Percentiles rank a stretch among this genome's conserved stretches.
These are phyloP conservation scores for Yasuhikotakia modesta DNA, from an alignment of 2,797 vertebrate species.

Conservation along the genomic window DNA sequence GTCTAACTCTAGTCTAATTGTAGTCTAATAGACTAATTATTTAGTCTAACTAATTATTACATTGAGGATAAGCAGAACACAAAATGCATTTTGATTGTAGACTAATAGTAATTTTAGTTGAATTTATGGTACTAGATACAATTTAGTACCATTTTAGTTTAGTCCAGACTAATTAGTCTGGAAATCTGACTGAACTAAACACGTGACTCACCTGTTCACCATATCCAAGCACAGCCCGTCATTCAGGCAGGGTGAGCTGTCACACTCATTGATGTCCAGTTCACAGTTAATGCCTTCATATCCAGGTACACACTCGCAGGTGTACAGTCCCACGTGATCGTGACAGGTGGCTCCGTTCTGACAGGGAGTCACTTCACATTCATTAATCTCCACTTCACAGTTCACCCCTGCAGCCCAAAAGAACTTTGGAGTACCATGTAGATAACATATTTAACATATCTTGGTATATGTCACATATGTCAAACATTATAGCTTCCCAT, in stretches of 20 bases:
- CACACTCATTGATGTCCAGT: slow-evolving; percentile 88
- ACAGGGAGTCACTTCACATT: slow-evolving; percentile 87
- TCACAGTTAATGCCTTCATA: slow-evolving; percentile 84
- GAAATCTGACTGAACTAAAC: no score
- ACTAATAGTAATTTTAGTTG: no score
- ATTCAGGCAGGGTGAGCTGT: slow-evolving; percentile 83
- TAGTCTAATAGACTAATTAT: no score
- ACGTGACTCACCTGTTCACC: slow-evolving; percentile 81
- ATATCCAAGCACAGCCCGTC: slow-evolving; percentile 81
- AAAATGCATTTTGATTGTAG: neutral
- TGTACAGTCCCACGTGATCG: slow-evolving; percentile 84
- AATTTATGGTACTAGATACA: no score
- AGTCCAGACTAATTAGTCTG: no score
- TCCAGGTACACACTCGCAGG: slow-evolving; percentile 83
- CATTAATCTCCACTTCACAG: slow-evolving; percentile 87
- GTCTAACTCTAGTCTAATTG: no score
- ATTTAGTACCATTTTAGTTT: no score
- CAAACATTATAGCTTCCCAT: no score
- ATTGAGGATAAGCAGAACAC: neutral
- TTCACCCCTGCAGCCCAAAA: slow-evolving; percentile 71
- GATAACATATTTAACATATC: no score
- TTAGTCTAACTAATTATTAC: no score
- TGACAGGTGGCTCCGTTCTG: slow-evolving; percentile 81
- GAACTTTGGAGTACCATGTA: no score
- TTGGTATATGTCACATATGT: no score